Percentiles rank a stretch among this genome's conserved stretches.
Conservation (phyloP, 2,113 vertebrate species). For the Lampris megalopsis region DNA sequence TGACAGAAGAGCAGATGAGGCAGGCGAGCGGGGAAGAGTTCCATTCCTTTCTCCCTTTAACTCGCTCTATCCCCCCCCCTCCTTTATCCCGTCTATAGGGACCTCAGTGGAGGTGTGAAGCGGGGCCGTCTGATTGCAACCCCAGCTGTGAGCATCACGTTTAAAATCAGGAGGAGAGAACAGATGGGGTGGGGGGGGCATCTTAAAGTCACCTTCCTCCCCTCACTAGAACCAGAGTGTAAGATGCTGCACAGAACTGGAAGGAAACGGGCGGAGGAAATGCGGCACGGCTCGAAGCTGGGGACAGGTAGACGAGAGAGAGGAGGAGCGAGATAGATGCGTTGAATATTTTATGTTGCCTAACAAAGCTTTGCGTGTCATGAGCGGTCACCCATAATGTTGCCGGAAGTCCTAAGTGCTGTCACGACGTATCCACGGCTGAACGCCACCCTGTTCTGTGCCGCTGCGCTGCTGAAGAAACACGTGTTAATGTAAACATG, state of each 20-base stretch:
- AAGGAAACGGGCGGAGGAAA: conserved; percentile 13
- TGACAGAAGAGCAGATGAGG: conserved; percentile 48
- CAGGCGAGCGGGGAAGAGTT: conserved; percentile 41
- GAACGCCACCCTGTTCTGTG: neutral
- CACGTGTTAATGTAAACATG: conserved; percentile 47
- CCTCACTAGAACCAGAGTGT: neutral
- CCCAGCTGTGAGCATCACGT: conserved; percentile 44
- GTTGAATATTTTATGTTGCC: conserved; percentile 57
- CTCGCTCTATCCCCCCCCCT: conserved; percentile 11
- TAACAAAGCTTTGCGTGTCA: conserved; percentile 46
- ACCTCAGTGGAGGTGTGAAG: conserved; percentile 54
- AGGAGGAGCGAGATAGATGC: conserved; percentile 20
- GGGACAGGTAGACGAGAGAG: conserved; percentile 11
- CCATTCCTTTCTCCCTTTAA: conserved; percentile 22
- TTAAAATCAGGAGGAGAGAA: conserved; percentile 56
- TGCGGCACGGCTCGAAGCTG: neutral
- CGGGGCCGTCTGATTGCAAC: conserved; percentile 62
- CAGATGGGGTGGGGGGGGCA: conserved; percentile 52
- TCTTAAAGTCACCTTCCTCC: conserved; percentile 47
- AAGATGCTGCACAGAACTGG: neutral
- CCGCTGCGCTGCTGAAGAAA: conserved; percentile 3
- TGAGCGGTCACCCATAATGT: conserved; percentile 34
- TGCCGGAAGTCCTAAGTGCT: conserved; percentile 3
- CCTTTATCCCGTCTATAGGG: conserved; percentile 35
- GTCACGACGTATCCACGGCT: conserved; percentile 33